phyloP scores from a whole-genome alignment of 2,888 invertebrate genomes.

The Biston betularia region DNA sequence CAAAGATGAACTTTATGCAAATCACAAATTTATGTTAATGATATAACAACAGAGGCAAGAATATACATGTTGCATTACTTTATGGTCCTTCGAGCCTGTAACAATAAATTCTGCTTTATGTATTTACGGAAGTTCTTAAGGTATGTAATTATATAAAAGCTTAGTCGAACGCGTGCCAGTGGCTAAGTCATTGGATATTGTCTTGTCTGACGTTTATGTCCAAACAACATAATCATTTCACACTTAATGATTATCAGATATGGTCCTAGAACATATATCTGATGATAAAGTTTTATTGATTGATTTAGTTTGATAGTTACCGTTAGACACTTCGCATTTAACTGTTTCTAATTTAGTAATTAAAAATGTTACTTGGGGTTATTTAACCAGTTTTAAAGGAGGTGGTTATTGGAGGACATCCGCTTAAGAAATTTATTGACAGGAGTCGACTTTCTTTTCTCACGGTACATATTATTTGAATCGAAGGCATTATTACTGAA shows the following conservation, averaged over 20 bases:
- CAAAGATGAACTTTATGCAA: slow-evolving; percentile 24
- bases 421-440: slow-evolving; percentile 23
- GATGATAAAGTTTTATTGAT: slow-evolving; percentile 7
- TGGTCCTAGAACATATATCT: slow-evolving; percentile 6
- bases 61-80: slow-evolving; percentile 19
- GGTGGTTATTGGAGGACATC: slow-evolving; percentile 30
- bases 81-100: slow-evolving; percentile 16
- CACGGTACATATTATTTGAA: slow-evolving; percentile 25
- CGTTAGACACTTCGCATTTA: slow-evolving; percentile 3
- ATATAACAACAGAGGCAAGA: slow-evolving; percentile 18
- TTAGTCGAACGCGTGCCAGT: slow-evolving; percentile 6
- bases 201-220: slow-evolving; percentile 10
- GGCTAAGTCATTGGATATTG: slow-evolving; percentile 12
- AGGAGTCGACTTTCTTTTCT: slow-evolving; percentile 35
- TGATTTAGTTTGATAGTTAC: slow-evolving; percentile 12
- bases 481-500: not conserved
- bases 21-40: slow-evolving; percentile 26
- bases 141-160: slow-evolving; percentile 1
- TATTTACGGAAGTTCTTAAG: slow-evolving; percentile 27
- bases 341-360: slow-evolving; percentile 11
- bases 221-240: slow-evolving; percentile 37
- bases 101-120: slow-evolving; percentile 20
- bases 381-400: slow-evolving; percentile 25
- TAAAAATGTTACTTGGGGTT: slow-evolving; percentile 12
- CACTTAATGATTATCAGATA: slow-evolving; percentile 37